phyloP scores from a whole-genome alignment of 1,140 invertebrate genomes.

The Lutraria rhynchaena region DNA sequence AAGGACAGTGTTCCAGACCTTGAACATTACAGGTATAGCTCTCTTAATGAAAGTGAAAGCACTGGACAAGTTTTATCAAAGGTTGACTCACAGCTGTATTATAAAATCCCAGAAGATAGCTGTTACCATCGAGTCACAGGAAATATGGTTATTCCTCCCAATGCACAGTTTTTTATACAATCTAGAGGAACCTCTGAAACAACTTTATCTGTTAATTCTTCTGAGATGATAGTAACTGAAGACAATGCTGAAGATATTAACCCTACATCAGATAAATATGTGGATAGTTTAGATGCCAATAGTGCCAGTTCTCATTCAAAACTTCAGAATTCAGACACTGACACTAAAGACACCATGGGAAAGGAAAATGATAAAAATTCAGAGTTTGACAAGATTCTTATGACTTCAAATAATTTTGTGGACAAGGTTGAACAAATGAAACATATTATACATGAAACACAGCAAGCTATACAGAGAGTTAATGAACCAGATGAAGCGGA shows the following conservation, averaged over 20 bases:
- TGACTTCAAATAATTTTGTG: conserved; percentile 5
- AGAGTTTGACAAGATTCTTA: conserved; percentile 13
- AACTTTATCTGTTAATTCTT: background rate
- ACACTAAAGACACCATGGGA: no score
- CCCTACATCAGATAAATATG: no score
- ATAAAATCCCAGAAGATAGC: conserved; percentile 15
- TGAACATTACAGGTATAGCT: no score
- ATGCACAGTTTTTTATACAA: conserved; percentile 37
- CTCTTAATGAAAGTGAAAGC: background rate
- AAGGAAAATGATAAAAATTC: background rate
- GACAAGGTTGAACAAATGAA: conserved; percentile 16
- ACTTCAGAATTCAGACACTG: no score
- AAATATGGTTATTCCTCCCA: conserved; percentile 21
- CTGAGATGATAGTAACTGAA: background rate
- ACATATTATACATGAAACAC: conserved; percentile 18
- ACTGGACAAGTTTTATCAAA: background rate
- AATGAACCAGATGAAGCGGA: background rate
- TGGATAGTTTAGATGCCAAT: no score
- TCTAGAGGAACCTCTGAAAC: background rate
- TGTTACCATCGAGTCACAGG: conserved; percentile 2
- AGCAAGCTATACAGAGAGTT: background rate
- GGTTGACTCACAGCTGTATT: conserved; percentile 35
- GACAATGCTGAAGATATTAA: no score
- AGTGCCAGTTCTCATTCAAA: no score
- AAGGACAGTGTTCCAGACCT: no score